Percentiles rank a stretch among this genome's conserved stretches.
phyloP scores from a whole-genome alignment of 2,797 vertebrate species.

The Pteronotus mesoamericanus region DNA sequence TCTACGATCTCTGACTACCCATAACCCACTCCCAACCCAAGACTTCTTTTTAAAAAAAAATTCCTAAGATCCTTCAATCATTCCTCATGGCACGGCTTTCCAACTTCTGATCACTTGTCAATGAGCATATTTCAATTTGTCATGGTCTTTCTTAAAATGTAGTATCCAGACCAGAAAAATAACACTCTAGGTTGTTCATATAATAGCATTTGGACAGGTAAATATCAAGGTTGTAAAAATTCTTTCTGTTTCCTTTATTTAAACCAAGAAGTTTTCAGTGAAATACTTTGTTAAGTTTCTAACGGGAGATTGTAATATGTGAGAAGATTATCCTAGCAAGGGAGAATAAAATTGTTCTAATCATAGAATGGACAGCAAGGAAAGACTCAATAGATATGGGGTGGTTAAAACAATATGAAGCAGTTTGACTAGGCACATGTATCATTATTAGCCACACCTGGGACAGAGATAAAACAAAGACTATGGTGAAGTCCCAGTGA shows the following conservation, averaged over 20 bases:
- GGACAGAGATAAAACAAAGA: background rate
- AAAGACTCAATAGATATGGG: background rate
- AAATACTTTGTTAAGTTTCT: background rate
- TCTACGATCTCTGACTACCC: background rate
- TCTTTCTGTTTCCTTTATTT: background rate
- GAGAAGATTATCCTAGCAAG: background rate
- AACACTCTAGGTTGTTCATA: background rate
- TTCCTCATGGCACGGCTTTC: background rate
- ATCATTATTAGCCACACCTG: background rate
- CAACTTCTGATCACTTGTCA: background rate
- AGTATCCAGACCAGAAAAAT: background rate
- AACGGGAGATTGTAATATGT: background rate
- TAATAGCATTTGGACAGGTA: background rate
- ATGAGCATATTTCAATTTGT: background rate
- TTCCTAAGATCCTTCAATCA: background rate
- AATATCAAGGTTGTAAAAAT: background rate
- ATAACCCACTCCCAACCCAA: background rate
- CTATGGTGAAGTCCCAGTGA: background rate
- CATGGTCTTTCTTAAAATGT: background rate
- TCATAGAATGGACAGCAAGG: background rate
- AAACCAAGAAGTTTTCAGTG: background rate
- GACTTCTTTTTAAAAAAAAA: background rate
- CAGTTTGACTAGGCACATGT: background rate
- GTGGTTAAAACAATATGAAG: background rate
- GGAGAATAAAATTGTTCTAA: background rate